These are phyloP conservation scores for Paratilapia polleni DNA, from an alignment of 2,113 vertebrate genomes.

Conservation along the genomic window DNA sequence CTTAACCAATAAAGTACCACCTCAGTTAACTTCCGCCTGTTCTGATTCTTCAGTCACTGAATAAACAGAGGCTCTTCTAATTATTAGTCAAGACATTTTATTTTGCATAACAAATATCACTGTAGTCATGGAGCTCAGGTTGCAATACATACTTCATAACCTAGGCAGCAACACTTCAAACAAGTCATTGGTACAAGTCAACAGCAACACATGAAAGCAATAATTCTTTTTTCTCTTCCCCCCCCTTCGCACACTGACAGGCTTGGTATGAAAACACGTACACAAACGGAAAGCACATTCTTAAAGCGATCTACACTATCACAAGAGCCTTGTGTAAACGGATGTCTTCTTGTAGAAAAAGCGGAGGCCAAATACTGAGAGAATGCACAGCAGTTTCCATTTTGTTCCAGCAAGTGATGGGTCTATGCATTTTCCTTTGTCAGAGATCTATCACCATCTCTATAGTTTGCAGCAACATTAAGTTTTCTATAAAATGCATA, in stretches of 20 bases:
- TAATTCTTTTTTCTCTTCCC: slow-evolving; percentile 16
- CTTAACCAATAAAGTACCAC: background rate
- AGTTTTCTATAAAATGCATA: slow-evolving; percentile 85
- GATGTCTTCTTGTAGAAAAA: slow-evolving; percentile 58
- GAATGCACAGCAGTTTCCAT: slow-evolving; percentile 81
- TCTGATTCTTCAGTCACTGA: background rate
- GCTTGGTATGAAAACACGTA: slow-evolving; percentile 61
- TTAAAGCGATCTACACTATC: slow-evolving; percentile 73
- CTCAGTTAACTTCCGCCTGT: background rate
- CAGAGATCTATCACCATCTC: background rate
- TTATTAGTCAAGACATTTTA: slow-evolving; percentile 78
- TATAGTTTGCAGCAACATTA: slow-evolving; percentile 70
- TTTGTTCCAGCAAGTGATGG: slow-evolving; percentile 82
- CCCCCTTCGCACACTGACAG: slow-evolving; percentile 51
- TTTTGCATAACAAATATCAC: slow-evolving; percentile 84
- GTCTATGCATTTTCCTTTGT: slow-evolving; percentile 39
- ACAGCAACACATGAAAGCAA: slow-evolving; percentile 64
- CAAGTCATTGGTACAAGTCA: slow-evolving; percentile 62
- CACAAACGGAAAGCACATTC: slow-evolving; percentile 72
- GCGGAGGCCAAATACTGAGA: slow-evolving; percentile 73
- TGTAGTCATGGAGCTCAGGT: slow-evolving; percentile 72
- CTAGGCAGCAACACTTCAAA: slow-evolving; percentile 76
- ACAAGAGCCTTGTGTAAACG: slow-evolving; percentile 75
- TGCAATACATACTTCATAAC: slow-evolving; percentile 76
- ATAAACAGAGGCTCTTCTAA: background rate